Base-by-base conservation (phyloP, 1,140 invertebrate genomes). In the Cepaea nemoralis region DNA sequence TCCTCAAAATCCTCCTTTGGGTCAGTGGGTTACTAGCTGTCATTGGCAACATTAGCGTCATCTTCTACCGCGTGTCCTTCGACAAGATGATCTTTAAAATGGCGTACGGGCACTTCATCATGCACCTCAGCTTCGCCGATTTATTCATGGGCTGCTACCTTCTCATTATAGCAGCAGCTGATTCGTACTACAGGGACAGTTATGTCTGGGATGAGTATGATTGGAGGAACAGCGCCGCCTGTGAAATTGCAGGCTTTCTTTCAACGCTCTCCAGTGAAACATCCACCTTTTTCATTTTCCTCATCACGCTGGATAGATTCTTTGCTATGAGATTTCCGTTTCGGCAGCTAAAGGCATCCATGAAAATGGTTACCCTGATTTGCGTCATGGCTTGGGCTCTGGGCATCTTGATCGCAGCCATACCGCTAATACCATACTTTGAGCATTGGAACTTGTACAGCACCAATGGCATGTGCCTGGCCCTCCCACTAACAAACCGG, bases 131-230 rank as follows among this genome's bases (percentile, higher is more conserved):
- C 39, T 35, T 87, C 24, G 85, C 88, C 35, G 89, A 90, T 77
- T 84, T 89, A 35, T 77, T 87, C 24, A 90, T 89, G 88, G 89
- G 89, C 0, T 55, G 89, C 8, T 90, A 90, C 77, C 69, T 90
- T 67, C 70, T 86, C 1, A 86, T 90, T n/a, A 88, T 90, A 40
- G 88, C 85, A 8, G 66, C 81, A 1, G 85, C 86, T 3, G 89
- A 90, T 69, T 66, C 77, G 2, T 40, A 78, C n/a, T 89, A 85
- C 75, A 81, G 85, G 14, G 86, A 86, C 24, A 70, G 50, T n/a
- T 90, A 90, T 75, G 81, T 84, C 22, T 84, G 82, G 66, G 59
- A 88, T 66, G 88, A 86, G 33, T 74, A 59, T 16, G n/a, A 67
- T 1, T 90, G 89, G 89, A 81, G 84, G 67, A 63, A 77, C 10